These are phyloP conservation scores for Origma solitaria DNA, from an alignment of 2,113 vertebrate genomes.

Conservation along the genomic window DNA sequence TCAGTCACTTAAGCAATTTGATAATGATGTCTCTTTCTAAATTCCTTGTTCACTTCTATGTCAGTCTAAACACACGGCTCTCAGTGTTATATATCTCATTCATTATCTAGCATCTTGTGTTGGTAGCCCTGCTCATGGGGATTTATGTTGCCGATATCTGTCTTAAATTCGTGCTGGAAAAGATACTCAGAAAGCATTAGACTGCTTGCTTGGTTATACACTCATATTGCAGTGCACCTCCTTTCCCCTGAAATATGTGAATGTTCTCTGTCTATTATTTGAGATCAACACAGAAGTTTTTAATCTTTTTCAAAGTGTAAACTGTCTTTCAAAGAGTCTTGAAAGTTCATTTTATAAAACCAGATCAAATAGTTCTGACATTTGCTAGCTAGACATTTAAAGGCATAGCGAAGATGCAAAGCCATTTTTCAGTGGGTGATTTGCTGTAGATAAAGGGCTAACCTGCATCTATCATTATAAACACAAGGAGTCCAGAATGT, in stretches of 20 bases:
- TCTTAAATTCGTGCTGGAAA: constrained; percentile 8
- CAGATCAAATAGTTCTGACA: constrained; percentile 75
- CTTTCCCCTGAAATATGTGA: neutral
- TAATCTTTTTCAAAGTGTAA: constrained; percentile 70
- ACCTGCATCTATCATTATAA: constrained; percentile 35
- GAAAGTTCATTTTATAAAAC: constrained; percentile 70
- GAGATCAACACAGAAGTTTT: constrained; percentile 62
- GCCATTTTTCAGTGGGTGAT: constrained; percentile 4
- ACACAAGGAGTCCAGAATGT: constrained; percentile 8
- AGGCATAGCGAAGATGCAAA: constrained; percentile 4
- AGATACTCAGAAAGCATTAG: neutral
- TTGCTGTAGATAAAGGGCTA: constrained; percentile 63
- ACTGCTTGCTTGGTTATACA: neutral
- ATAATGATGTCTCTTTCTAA: neutral
- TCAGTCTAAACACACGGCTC: neutral
- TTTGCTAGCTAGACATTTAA: constrained; percentile 68
- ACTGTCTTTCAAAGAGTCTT: constrained; percentile 56
- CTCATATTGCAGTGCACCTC: neutral
- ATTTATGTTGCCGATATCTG: neutral
- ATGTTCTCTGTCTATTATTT: constrained; percentile 20
- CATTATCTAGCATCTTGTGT: neutral
- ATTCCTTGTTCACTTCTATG: neutral
- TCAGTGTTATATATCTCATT: neutral
- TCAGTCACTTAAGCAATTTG: neutral
- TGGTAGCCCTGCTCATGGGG: neutral